Percentiles rank a stretch among this genome's conserved stretches.
phyloP scores from a whole-genome alignment of 2,797 vertebrate genomes.

The Pseudochromis fuscus region DNA sequence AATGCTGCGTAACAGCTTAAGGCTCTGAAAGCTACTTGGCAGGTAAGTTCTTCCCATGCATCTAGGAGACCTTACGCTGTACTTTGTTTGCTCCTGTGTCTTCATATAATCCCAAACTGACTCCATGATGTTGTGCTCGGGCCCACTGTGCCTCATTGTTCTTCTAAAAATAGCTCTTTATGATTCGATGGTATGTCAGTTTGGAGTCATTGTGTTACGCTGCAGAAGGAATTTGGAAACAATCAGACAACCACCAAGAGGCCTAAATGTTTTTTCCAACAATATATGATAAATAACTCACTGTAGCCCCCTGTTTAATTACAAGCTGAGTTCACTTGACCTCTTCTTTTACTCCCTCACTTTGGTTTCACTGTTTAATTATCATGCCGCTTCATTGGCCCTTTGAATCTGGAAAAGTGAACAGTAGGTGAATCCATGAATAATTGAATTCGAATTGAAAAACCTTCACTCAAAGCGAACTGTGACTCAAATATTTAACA shows the following conservation, averaged over 20 bases:
- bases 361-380: constrained; percentile 9
- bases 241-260: too few species aligned
- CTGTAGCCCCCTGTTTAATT: not conserved
- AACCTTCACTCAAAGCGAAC: not conserved
- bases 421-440: constrained; percentile 4
- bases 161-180: not conserved
- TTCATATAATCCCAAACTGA: not conserved
- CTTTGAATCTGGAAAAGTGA: not conserved
- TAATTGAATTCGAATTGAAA: constrained; percentile 1
- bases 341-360: not conserved
- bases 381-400: constrained; percentile 5
- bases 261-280: not conserved
- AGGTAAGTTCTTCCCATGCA: too few species aligned
- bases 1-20: too few species aligned
- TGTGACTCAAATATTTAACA: not conserved
- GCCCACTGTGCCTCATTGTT: not conserved
- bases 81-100: not conserved
- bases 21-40: not conserved
- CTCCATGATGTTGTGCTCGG: not conserved
- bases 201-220: too few species aligned
- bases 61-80: too few species aligned
- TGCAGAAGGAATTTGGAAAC: not conserved
- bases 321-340: not conserved
- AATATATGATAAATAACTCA: not conserved
- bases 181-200: too few species aligned